Evolutionary conservation across 2,888 invertebrate genomes (phyloP).

Genomic region (Eupithecia subfuscata): DNA sequence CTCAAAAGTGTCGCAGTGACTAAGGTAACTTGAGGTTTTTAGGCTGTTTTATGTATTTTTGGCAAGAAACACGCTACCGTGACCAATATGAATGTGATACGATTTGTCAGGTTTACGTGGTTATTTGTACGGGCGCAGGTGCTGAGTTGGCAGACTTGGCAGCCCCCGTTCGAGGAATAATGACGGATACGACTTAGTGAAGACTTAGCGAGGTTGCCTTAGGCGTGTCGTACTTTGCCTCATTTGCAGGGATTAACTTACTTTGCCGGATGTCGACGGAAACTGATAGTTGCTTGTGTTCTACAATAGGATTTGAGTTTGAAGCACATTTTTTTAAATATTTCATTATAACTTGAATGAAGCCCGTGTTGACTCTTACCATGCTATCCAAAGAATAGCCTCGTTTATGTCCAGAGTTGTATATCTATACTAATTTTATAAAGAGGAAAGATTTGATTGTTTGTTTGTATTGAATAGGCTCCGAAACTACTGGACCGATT

Average conservation of each 20-base stretch:
- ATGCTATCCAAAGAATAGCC: too few relatives aligned
- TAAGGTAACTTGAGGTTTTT: slow-evolving; percentile 53
- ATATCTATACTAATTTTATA: too few relatives aligned
- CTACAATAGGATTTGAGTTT: background rate
- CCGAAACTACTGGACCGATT: too few relatives aligned
- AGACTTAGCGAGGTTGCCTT: slow-evolving; percentile 62
- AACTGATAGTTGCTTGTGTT: slow-evolving; percentile 24
- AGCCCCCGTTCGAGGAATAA: slow-evolving; percentile 72
- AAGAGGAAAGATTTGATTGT: too few relatives aligned
- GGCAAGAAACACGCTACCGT: slow-evolving; percentile 59
- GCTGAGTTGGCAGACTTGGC: slow-evolving; percentile 48
- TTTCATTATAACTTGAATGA: background rate
- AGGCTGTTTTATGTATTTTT: slow-evolving; percentile 57
- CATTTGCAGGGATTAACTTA: slow-evolving; percentile 61
- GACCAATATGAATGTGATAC: slow-evolving; percentile 79
- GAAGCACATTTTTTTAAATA: background rate
- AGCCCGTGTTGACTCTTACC: too few relatives aligned
- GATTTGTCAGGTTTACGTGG: slow-evolving; percentile 80
- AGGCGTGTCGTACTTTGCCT: slow-evolving; percentile 52
- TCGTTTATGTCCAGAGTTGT: too few relatives aligned
- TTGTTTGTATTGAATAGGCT: too few relatives aligned
- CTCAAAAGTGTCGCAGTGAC: slow-evolving; percentile 43
- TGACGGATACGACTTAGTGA: slow-evolving; percentile 77
- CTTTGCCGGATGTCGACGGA: slow-evolving; percentile 49
- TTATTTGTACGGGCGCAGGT: slow-evolving; percentile 79